Conservation (phyloP, 2,888 invertebrate genomes). For the Tortricodes alternella region DNA sequence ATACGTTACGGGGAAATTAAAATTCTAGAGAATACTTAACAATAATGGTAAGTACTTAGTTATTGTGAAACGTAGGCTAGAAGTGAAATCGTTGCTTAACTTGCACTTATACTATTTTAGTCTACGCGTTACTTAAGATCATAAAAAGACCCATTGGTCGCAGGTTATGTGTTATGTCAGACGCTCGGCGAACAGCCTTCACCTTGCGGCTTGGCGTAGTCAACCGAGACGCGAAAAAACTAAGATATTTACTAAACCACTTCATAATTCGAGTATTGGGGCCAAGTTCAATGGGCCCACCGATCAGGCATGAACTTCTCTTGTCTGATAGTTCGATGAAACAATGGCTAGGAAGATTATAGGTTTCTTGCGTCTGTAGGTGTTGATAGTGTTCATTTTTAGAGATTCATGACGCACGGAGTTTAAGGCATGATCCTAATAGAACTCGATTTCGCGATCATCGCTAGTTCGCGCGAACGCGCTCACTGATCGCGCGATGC, state of each 20-base stretch:
- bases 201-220: constrained; percentile 44
- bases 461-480: no score
- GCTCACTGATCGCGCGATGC: no score
- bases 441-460: no score
- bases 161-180: constrained; percentile 25
- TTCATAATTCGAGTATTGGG: constrained; percentile 44
- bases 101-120: not conserved
- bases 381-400: no score
- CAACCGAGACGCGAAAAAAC: constrained; percentile 40
- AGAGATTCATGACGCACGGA: no score
- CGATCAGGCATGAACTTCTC: constrained; percentile 26
- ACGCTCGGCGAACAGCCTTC: constrained; percentile 44
- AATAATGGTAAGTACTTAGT: not conserved
- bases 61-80: not conserved
- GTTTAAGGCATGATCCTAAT: no score
- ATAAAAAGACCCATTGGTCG: not conserved
- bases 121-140: not conserved
- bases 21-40: not conserved
- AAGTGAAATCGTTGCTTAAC: not conserved
- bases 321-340: constrained; percentile 10
- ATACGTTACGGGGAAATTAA: no score
- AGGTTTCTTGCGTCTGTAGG: not conserved
- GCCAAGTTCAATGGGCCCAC: constrained; percentile 52
- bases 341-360: constrained; percentile 15
- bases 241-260: constrained; percentile 41